Evolutionary conservation across 2,113 vertebrate species (phyloP), one percentile per base, ranked within the genome.

Genomic region (Strix aluco): DNA sequence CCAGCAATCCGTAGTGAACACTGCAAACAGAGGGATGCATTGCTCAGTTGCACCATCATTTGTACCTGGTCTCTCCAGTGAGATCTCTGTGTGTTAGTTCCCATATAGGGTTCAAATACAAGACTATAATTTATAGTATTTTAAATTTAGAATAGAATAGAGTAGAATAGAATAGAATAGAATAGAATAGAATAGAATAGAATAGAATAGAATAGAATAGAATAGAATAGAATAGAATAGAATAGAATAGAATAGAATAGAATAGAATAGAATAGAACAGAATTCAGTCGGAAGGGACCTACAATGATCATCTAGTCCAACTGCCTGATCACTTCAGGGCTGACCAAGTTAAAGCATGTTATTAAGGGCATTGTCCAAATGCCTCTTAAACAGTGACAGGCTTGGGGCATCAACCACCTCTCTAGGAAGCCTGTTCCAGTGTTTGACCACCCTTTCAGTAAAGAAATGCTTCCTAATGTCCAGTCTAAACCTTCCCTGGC

Each of bases 301-400:
- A 30, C 8, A 65, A 9, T 0, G 0, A n/a, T 47, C 23, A n/a
- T 15, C 21, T 36, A 42, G 40, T 13, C 36, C 36, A 47, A 15
- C 16, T 61, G 26, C 13, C 44, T 40, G 32, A 81, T 5, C 20
- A 44, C 0, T 23, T 79, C 58, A 51, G 32, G 51, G 18, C 26
- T 79, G 27, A 29, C 8, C 47, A 90, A 65, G 19, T 2, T 44
- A 51, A 71, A 79, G 18, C 12, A n/a, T 11, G 6, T 40, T 54
- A 2, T 38, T 44, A 66, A 55, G 7, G 20, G 4, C 47, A 20
- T 52, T 65, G 8, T 4, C 65, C 36, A 65, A 58, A 65, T 34
- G 4, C 4, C 6, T 71, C 10, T 74, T 57, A 20, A 57, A 42
- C 14, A 42, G 18, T 47, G 40, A n/a, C 38, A 58, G 7, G 5